phyloP scores from a whole-genome alignment of 2,113 vertebrate species.

The Urocynchramus pylzowi region DNA sequence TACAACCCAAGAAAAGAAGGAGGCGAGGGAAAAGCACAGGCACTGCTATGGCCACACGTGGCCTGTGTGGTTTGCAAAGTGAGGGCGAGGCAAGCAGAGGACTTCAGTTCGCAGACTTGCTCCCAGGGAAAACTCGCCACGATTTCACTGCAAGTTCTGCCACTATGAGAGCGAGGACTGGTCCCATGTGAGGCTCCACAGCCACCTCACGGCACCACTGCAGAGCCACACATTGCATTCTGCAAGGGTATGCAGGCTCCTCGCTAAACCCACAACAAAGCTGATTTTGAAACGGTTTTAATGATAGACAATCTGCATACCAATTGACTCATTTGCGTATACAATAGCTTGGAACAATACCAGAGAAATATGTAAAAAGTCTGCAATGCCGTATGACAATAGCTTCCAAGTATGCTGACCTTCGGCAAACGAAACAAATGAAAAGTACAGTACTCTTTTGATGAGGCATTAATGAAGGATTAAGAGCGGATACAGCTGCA shows the following conservation, averaged over 20 bases:
- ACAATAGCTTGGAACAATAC: constrained; percentile 69
- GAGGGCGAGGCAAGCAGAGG: neutral
- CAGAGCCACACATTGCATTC: constrained; percentile 28
- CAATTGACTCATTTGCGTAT: constrained; percentile 67
- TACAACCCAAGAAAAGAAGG: neutral
- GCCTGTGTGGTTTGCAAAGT: neutral
- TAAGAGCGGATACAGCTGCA: constrained; percentile 75
- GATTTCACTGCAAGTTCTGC: neutral
- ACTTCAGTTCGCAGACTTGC: neutral
- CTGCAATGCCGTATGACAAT: constrained; percentile 66
- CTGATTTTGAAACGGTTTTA: constrained; percentile 72
- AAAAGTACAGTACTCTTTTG: constrained; percentile 65
- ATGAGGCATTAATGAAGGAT: constrained; percentile 72
- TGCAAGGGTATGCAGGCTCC: constrained; percentile 30
- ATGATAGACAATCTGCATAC: constrained; percentile 78
- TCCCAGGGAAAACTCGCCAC: neutral
- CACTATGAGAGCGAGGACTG: neutral
- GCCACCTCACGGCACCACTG: neutral
- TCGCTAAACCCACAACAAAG: constrained; percentile 59
- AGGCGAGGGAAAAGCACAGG: neutral
- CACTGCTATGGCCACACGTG: rapidly evolving
- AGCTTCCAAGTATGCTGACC: constrained; percentile 74
- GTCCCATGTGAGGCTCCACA: neutral
- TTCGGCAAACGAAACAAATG: constrained; percentile 59
- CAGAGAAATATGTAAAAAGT: constrained; percentile 67